A percentile compares a stretch with the other conserved stretches of the same genome.
phyloP scores from a whole-genome alignment of 2,888 invertebrate genomes.

The Graphium colonna region DNA sequence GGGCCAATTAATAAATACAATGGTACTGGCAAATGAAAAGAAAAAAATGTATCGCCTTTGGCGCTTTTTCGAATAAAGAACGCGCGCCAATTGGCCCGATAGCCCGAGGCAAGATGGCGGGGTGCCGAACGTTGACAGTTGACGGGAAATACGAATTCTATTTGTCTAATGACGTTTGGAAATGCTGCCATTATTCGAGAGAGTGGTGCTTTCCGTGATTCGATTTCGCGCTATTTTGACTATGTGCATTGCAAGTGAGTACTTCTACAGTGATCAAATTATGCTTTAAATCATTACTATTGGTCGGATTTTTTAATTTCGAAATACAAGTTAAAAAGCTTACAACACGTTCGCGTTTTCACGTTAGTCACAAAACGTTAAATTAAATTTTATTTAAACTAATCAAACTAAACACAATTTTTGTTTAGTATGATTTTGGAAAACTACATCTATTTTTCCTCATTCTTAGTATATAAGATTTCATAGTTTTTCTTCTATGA shows the following conservation, averaged over 20 bases:
- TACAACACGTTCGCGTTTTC: too few relatives aligned
- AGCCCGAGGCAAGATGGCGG: slow-evolving; percentile 71
- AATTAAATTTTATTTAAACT: too few relatives aligned
- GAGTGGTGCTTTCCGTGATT: slow-evolving; percentile 5
- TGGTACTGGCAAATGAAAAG: slow-evolving; percentile 48
- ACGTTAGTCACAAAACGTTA: too few relatives aligned
- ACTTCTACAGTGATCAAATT: neutral
- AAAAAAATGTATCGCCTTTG: slow-evolving; percentile 51
- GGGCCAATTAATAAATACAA: slow-evolving; percentile 57
- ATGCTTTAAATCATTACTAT: neutral
- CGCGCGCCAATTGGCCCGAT: slow-evolving; percentile 63
- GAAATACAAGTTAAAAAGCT: too few relatives aligned
- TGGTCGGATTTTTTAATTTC: neutral
- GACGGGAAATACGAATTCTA: slow-evolving; percentile 68
- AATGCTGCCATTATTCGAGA: slow-evolving; percentile 22
- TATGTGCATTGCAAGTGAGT: neutral
- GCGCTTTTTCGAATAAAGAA: slow-evolving; percentile 64
- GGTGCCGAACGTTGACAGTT: slow-evolving; percentile 66
- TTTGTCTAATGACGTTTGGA: slow-evolving; percentile 59
- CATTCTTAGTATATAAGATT: too few relatives aligned
- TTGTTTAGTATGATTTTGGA: too few relatives aligned
- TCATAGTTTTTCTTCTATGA: too few relatives aligned
- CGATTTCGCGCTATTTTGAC: neutral
- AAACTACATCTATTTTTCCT: too few relatives aligned
- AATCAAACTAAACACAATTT: too few relatives aligned